phyloP scores from a whole-genome alignment of 2,797 vertebrate genomes.

The Hirundo rustica region DNA sequence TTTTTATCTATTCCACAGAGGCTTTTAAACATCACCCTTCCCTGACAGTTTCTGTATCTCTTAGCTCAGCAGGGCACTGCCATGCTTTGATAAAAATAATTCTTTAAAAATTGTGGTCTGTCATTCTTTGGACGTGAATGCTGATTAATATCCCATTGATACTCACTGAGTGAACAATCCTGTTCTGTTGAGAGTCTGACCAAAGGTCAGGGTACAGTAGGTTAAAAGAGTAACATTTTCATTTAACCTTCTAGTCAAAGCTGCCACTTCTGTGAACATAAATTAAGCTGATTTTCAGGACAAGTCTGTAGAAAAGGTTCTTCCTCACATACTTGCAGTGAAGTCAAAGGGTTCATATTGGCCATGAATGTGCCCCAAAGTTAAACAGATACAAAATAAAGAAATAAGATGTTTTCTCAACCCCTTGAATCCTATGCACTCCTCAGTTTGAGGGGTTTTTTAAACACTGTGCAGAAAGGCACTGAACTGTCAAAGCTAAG shows the following conservation, averaged over 20 bases:
- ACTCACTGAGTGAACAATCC: not conserved
- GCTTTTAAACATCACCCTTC: not conserved
- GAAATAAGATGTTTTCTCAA: slow-evolving; percentile 12
- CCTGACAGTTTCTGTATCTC: not conserved
- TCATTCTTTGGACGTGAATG: not conserved
- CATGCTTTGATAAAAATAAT: not conserved
- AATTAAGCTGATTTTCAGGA: slow-evolving; percentile 42
- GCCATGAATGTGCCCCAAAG: not conserved
- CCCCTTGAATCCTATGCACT: not conserved
- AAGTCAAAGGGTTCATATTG: not conserved
- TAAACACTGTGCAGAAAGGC: not conserved
- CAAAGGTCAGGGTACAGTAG: not conserved
- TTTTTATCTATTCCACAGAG: not conserved
- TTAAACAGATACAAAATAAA: not conserved
- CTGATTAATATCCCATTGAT: not conserved
- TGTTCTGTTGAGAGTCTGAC: not conserved
- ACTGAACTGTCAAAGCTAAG: not conserved
- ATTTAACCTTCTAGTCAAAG: not conserved
- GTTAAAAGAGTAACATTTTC: slow-evolving; percentile 14
- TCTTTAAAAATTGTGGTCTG: not conserved
- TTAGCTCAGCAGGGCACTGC: not conserved
- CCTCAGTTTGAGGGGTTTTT: not conserved
- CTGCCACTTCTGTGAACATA: not conserved
- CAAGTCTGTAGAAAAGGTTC: not conserved
- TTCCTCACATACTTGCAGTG: not conserved